Base-by-base conservation (phyloP, 2,797 vertebrate genomes). In the Myotis daubentonii region DNA sequence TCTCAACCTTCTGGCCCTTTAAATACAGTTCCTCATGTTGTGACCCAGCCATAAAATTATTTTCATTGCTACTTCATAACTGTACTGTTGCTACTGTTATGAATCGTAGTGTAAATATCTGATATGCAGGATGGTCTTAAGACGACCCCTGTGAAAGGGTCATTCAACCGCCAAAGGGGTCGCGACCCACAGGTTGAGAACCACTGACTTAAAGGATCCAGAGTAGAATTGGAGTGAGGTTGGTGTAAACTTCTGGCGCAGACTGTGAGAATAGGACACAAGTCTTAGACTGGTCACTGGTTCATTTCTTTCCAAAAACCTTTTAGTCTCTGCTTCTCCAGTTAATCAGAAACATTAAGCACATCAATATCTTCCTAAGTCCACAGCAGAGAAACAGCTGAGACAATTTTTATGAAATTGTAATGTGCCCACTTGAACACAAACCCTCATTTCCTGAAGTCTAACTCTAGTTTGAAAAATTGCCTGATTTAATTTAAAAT, bases 381-480 rank as follows among this genome's bases (percentile, higher is more conserved):
- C 92, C 80, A 83, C 28, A 87, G 88, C 74, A 70, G 89, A 92
- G 85, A 94, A 96, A 95, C 28, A 90, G 65, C 94, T 68, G 80
- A 92, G 94, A 94, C 74, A 71, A 71, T 90, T 96, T 97, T 95
- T 71, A 93, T 90, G 71, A 90, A 97, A 97, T 93, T 94, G 93
- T 97, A 93, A 96, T 87, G 92, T 94, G 83, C 62, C 94, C 68
- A 85, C 96, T 97, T 92, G 95, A 97, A 94, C 82, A 95, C 87
- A 93, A 93, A 92, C 60, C 72, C 86, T 93, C 83, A 95, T 96
- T 97, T 97, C 90, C 96, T 74, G 82, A 95, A 94, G 94, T 91
- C 74, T 88, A 88, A 86, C 75, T 96, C 88, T 86, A 44, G 80
- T 92, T 95, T 93, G 87, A 94, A 96, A 89, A 92, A 95, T 87